Evolutionary conservation across 2,113 vertebrate genomes (phyloP), one percentile per base, ranked within the genome.

Genomic region (Cervus canadensis): DNA sequence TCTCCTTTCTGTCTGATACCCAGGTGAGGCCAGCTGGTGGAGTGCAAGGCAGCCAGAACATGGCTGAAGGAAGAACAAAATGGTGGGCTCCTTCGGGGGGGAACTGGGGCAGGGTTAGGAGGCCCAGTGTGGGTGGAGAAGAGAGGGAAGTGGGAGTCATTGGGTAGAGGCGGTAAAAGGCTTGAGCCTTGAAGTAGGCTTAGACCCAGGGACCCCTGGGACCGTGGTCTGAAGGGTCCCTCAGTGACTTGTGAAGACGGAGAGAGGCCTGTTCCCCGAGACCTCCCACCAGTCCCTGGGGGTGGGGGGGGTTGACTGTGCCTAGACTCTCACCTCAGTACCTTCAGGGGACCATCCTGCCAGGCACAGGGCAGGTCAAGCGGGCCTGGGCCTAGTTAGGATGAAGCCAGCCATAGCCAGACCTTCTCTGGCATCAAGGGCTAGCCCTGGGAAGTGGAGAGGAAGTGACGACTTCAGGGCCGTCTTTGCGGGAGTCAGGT

Each of bases 31-130:
- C 60, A 60, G 57, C 40, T 30, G 16, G 52, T n/a, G 5, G 60
- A 15, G 60, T 26, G 5, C 15, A 45, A 54, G 78, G 40, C 52
- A 1, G 64, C 45, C 87, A 74, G 87, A 60, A 89, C 43, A 60
- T 87, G 96, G 94, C 76, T 45, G 48, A 79, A 57, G 71, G 81
- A 45, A 52, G 84, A 60, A 83, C 91, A 97, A 94, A 87, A 85
- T 95, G 89, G 81, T 87, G 90, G 74, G 21, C 54, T 50, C 59
- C 6, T 9, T n/a, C 87, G 26, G 5, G 40, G 48, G 67, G 33
- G 62, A 88, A 81, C 19, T 5, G 60, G 59, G 84, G 50, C 33
- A 17, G 59, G 67, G 14, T 40, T 28, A 11, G 19, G 84, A 33
- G 59, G 48, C 36, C 48, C 21, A 0, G 59, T 19, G 26, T 74